Evolutionary conservation across 2,797 vertebrate species (phyloP).

Genomic region (Bryconaethiops microstoma): DNA sequence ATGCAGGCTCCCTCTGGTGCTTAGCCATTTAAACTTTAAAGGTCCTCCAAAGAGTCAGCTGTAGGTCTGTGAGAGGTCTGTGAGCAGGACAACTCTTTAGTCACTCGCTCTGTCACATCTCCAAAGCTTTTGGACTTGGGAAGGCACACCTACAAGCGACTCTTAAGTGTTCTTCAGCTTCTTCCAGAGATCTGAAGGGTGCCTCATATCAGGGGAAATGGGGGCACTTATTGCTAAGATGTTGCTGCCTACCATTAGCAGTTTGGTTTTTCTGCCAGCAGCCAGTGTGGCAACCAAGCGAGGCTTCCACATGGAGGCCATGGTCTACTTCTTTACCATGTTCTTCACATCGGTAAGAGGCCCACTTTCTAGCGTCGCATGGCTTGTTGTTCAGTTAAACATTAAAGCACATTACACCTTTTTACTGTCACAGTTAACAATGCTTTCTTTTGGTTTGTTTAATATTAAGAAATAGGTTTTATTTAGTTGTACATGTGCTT

Average conservation of each 20-base stretch:
- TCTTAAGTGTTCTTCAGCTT: slow-evolving; percentile 10
- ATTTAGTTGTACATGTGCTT: too few relatives aligned
- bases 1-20: slow-evolving; percentile 38
- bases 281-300: slow-evolving; percentile 91
- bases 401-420: not conserved
- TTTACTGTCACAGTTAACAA: not conserved
- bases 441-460: not conserved
- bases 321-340: slow-evolving; percentile 99
- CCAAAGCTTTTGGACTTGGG: not conserved
- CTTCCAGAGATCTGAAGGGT: slow-evolving; percentile 14
- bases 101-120: not conserved
- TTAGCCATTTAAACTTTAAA: slow-evolving; percentile 85
- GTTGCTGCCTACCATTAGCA: slow-evolving; percentile 92
- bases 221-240: slow-evolving; percentile 91
- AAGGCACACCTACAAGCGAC: not conserved
- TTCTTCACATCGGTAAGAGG: slow-evolving; percentile 92
- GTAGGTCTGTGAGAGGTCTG: slow-evolving; percentile 54
- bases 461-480: too few relatives aligned
- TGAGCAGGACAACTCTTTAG: slow-evolving; percentile 25
- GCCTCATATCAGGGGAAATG: slow-evolving; percentile 71
- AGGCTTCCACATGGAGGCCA: slow-evolving; percentile 97
- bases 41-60: slow-evolving; percentile 71
- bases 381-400: not conserved
- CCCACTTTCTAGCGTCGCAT: not conserved
- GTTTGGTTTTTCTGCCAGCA: slow-evolving; percentile 89